Evolutionary conservation across 2,888 invertebrate species (phyloP), one percentile per base, ranked within the genome.

Genomic region (Gibbula magus): DNA sequence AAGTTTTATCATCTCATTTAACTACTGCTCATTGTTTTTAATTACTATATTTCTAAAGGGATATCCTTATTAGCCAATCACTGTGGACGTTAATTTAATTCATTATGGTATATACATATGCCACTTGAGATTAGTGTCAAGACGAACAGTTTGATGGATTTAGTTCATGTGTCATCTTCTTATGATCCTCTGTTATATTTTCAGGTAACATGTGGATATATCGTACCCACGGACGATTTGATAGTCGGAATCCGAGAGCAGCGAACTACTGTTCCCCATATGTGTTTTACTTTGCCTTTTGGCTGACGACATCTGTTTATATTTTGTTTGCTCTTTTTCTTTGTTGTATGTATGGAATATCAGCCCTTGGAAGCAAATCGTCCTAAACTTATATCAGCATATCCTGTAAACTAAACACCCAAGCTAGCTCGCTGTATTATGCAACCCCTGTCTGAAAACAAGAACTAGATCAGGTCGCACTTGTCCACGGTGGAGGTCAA

Each of bases 191-290:
- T 76, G 51, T 78, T 80, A 67, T 78, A 79, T 75, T 92, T 90
- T 35, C 87, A 95, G 95, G 95, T 82, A 95, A 95, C 76, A 95
- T 95, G 80, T 95, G 95, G 95, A 95, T 95, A 1, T 96, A 95
- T 90, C 94, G 95, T 87, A 95, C 94, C 83, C 95, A 95, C 86
- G 80, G 79, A 32, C 94, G 95, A 88, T 95, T 95, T 75, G 94
- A 94, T 88, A 95, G 94, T 51, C 82, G 86, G 25, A 84, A 88
- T 66, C 93, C 94, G 86, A 93, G 93, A 29, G 84, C 92, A 5
- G 85, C 88, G 20, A 92, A 93, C 86, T 95, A 95, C 91, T 96
- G 96, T 91, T 94, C 95, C 89, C 94, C 94, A 89, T 94, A 94
- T 20, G 91, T 95, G 35, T 95, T 95, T 91, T 93, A 95, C 86